phyloP scores from a whole-genome alignment of 2,888 invertebrate genomes.

The Eupithecia vulgata region DNA sequence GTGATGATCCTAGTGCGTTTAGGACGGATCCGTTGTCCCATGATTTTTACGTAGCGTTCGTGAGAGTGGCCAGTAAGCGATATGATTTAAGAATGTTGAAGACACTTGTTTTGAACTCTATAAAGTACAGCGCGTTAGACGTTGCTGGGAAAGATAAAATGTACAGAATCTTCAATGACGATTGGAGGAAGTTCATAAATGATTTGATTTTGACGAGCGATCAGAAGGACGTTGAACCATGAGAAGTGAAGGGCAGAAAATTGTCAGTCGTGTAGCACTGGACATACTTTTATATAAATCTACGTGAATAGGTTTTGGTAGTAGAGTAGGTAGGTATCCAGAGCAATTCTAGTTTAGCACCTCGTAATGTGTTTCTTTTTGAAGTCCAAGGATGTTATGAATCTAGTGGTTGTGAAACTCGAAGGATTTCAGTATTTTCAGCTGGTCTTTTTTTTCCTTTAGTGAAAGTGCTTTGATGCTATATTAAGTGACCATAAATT shows the following conservation, averaged over 20 bases:
- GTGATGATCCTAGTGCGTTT: constrained; percentile 92
- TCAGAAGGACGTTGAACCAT: neutral
- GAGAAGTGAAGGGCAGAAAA: neutral
- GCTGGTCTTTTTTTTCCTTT: no score
- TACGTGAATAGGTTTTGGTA: no score
- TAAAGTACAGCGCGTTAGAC: constrained; percentile 85
- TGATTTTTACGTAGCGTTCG: constrained; percentile 91
- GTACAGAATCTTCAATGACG: constrained; percentile 55
- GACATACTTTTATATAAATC: neutral
- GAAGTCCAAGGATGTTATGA: neutral
- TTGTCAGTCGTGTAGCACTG: neutral
- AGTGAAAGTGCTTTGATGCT: no score
- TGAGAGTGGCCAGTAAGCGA: constrained; percentile 88
- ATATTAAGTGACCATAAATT: no score
- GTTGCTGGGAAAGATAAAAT: constrained; percentile 54
- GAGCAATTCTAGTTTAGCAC: neutral
- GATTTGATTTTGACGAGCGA: constrained; percentile 47
- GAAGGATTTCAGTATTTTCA: no score
- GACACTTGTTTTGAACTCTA: constrained; percentile 89
- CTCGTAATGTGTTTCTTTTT: neutral
- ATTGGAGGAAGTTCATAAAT: constrained; percentile 67
- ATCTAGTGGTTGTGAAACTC: neutral
- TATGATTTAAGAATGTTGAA: constrained; percentile 89
- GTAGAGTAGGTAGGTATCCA: no score
- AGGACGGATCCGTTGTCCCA: constrained; percentile 89